Evolutionary conservation across 1,140 invertebrate species (phyloP), one percentile per base, ranked within the genome.

Genomic region (Drosophila aff.): DNA sequence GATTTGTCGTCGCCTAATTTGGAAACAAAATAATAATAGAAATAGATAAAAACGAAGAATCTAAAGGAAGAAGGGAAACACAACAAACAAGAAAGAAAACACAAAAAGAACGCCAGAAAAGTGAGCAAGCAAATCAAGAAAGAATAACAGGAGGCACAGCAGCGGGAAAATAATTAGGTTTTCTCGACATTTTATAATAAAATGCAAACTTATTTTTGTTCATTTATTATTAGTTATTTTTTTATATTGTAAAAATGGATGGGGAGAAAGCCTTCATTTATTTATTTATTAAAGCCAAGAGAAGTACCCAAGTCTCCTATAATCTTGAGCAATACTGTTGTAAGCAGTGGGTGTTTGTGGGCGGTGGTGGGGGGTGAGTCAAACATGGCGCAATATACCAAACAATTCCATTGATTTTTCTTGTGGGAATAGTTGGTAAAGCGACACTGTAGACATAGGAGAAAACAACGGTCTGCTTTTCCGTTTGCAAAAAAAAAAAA

Each of bases 401-500:
- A 89, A 90, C 84, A 90, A 89, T 90, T 89, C 85, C 84, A 89
- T 89, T 89, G 84, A 89, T 89, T 89, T 89, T 89, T 89, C 84
- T 89, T 90, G 81, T 89, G 84, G 84, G 84, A 89, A 90, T 89
- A 84, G 82, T 77, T 74, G 64, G 43, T 10, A 61, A 55, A 62
- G 73, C 68, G 61, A 82, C 55, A 50, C 76, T 67, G 73, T 80
- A 76, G 76, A 84, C 60, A 80, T 58, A 59, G 76, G 28, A 59
- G 76, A 44, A 68, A 58, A 65, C 67, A 81, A 77, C 82, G 72
- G 69, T 61, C 69, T 74, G 46, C 55, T 61, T 66, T 66, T 66
- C 40, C 55, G 53, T 46, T 67, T 28, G 47, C 63, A 28, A 52
- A 31, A 23, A 53, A 53, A 52, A 31, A 21, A 55, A 38, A n/a